These are phyloP conservation scores for Hemicrepidius hirtus DNA, from an alignment of 2,888 invertebrate species.

Conservation along the genomic window DNA sequence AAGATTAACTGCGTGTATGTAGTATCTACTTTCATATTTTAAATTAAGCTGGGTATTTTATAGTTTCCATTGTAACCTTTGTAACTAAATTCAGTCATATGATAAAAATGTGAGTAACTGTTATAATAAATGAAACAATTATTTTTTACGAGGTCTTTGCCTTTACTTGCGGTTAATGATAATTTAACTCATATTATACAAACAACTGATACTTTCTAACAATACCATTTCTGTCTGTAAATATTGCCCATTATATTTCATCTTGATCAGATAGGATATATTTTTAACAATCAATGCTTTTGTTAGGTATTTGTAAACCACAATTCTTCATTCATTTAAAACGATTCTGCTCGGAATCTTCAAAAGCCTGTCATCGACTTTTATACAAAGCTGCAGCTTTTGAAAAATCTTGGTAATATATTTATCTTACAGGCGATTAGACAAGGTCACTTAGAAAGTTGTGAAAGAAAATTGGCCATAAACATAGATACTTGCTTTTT, in stretches of 20 bases:
- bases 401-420: neutral
- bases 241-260: conserved; percentile 1
- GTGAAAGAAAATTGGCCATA: conserved; percentile 13
- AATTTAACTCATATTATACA: too few species aligned
- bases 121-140: too few species aligned
- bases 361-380: too few species aligned
- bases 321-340: neutral
- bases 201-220: conserved; percentile 6
- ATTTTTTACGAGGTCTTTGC: conserved; percentile 3
- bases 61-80: too few species aligned
- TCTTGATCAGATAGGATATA: neutral
- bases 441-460: neutral
- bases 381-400: neutral
- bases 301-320: neutral
- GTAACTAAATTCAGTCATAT: too few species aligned
- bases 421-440: conserved; percentile 14
- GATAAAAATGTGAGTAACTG: too few species aligned
- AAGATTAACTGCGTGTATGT: too few species aligned
- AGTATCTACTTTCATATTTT: too few species aligned
- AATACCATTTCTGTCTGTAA: conserved; percentile 8
- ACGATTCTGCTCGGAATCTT: too few species aligned
- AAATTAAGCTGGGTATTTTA: too few species aligned
- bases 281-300: neutral
- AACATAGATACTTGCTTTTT: neutral
- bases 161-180: neutral